Evolutionary conservation across 2,888 invertebrate species (phyloP).

Genomic region (Sinotaia quadrata): DNA sequence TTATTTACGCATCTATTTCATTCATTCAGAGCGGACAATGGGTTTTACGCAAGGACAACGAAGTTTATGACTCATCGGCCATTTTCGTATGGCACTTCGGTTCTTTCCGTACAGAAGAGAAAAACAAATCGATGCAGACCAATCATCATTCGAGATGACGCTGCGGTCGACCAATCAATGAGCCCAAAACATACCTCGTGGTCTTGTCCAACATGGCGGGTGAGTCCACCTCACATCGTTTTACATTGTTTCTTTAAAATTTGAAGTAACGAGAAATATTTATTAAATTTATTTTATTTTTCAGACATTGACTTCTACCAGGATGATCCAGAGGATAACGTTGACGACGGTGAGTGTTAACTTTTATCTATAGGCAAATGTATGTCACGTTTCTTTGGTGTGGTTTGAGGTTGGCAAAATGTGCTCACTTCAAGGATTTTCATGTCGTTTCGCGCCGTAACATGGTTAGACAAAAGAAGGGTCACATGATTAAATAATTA

Average conservation of each 20-base stretch:
- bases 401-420: slow-evolving; percentile 55
- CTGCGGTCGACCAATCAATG: slow-evolving; percentile 46
- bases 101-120: slow-evolving; percentile 45
- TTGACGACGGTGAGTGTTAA: slow-evolving; percentile 64
- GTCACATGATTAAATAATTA: slow-evolving; percentile 27
- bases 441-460: slow-evolving; percentile 45
- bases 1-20: slow-evolving; percentile 27
- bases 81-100: slow-evolving; percentile 52
- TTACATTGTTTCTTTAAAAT: slow-evolving; percentile 59
- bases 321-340: slow-evolving; percentile 62
- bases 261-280: slow-evolving; percentile 51
- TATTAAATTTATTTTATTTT: slow-evolving; percentile 53
- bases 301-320: slow-evolving; percentile 69
- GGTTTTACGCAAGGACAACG: slow-evolving; percentile 33
- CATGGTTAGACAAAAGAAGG: slow-evolving; percentile 30
- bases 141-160: slow-evolving; percentile 49
- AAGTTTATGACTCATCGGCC: slow-evolving; percentile 53
- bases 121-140: slow-evolving; percentile 53
- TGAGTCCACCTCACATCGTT: slow-evolving; percentile 68
- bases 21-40: slow-evolving; percentile 30
- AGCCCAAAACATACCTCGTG: slow-evolving; percentile 57
- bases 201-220: slow-evolving; percentile 70
- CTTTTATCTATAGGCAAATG: slow-evolving; percentile 37
- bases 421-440: slow-evolving; percentile 44
- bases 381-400: slow-evolving; percentile 50